Conservation (phyloP, 1,140 invertebrate species). For the Leptopilina boulardi region DNA sequence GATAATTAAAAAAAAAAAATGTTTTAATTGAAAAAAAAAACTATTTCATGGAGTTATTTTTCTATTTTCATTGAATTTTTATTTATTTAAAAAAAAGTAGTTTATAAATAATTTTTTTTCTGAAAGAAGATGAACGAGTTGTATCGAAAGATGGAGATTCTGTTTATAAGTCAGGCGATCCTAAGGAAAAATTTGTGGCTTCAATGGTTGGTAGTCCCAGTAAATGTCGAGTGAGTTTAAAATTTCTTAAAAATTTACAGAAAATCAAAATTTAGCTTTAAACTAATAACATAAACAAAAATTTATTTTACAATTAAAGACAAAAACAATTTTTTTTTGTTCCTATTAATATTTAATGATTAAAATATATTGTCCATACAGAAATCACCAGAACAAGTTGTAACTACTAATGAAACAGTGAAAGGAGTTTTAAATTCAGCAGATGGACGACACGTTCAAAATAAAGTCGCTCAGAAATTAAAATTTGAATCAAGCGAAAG, state of each 20-base stretch:
- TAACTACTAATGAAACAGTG: not conserved
- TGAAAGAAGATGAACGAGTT: conserved; percentile 56
- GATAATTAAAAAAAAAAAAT: not conserved
- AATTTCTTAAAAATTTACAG: not conserved
- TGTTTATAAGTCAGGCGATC: conserved; percentile 52
- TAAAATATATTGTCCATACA: not conserved
- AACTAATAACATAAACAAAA: too few species aligned
- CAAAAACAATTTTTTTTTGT: not conserved
- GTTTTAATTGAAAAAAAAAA: not conserved
- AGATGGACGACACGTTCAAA: not conserved
- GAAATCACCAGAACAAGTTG: not conserved
- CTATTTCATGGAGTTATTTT: too few species aligned
- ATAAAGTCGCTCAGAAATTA: conserved; percentile 30
- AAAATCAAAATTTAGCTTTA: not conserved
- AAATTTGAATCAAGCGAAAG: not conserved
- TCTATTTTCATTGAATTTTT: too few species aligned
- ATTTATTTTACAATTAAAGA: not conserved
- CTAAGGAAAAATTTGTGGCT: conserved; percentile 33
- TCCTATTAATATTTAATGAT: not conserved
- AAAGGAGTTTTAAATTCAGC: not conserved
- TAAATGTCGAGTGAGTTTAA: conserved; percentile 31
- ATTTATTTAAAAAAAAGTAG: not conserved
- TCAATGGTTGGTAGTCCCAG: not conserved
- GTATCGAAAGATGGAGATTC: conserved; percentile 47
- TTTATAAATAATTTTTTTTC: not conserved